These are phyloP conservation scores for Seriola quinqueradiata DNA, from an alignment of 2,113 vertebrate species.

Conservation along the genomic window DNA sequence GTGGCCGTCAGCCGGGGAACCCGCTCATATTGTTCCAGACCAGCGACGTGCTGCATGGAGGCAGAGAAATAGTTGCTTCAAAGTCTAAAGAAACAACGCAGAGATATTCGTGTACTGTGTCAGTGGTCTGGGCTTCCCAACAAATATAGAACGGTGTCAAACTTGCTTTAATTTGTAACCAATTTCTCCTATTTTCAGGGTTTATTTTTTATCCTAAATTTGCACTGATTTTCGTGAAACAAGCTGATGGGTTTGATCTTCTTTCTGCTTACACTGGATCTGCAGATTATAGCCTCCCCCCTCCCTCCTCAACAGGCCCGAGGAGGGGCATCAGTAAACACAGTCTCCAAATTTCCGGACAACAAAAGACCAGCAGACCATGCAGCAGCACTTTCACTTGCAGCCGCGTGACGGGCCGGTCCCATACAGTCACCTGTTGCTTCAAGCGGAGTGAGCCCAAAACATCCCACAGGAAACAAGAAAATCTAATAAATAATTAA, in stretches of 20 bases:
- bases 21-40: constrained; percentile 38
- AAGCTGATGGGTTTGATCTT: background rate
- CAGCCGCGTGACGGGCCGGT: constrained; percentile 23
- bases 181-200: background rate
- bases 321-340: constrained; percentile 64
- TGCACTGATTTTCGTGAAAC: background rate
- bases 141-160: too few species aligned
- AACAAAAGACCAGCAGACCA: constrained; percentile 71
- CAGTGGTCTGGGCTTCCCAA: background rate
- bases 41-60: background rate
- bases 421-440: constrained; percentile 72
- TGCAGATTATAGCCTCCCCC: background rate
- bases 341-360: constrained; percentile 69
- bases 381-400: constrained; percentile 66
- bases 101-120: background rate
- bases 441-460: background rate
- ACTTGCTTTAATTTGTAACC: too few species aligned
- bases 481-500: background rate
- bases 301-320: background rate
- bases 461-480: background rate
- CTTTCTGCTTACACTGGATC: background rate
- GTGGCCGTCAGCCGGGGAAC: constrained; percentile 46
- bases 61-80: background rate
- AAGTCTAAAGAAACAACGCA: too few species aligned
- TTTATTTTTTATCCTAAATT: background rate